Evolutionary conservation across 2,797 vertebrate species (phyloP).

Genomic region (Eupleurogrammus muticus): DNA sequence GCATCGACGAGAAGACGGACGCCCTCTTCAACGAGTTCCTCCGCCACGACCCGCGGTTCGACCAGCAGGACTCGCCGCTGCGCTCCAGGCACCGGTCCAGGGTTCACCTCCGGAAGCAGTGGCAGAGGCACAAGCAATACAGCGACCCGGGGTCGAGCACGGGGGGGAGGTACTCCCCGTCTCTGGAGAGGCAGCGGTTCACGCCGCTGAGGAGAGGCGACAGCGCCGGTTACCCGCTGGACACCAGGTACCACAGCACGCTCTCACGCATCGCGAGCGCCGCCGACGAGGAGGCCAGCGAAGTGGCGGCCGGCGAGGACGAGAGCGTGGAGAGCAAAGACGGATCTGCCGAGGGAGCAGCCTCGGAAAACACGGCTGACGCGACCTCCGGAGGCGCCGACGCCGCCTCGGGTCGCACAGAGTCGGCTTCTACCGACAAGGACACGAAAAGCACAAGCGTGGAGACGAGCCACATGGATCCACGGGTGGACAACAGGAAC

Average conservation of each 20-base stretch:
- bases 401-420: slow-evolving; percentile 15
- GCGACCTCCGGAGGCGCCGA: slow-evolving; percentile 28
- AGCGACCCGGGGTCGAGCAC: slow-evolving; percentile 91
- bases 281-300: slow-evolving; percentile 87
- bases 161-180: slow-evolving; percentile 74
- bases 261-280: slow-evolving; percentile 89
- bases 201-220: slow-evolving; percentile 80
- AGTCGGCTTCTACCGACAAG: slow-evolving; percentile 15
- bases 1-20: slow-evolving; percentile 97
- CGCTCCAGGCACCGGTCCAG: slow-evolving; percentile 90
- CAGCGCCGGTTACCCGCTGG: slow-evolving; percentile 84
- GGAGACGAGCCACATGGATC: slow-evolving; percentile 62
- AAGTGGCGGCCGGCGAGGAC: slow-evolving; percentile 72
- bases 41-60: slow-evolving; percentile 94
- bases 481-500: slow-evolving; percentile 75
- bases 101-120: slow-evolving; percentile 93
- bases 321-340: slow-evolving; percentile 49
- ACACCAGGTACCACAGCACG: slow-evolving; percentile 89
- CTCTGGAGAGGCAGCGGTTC: slow-evolving; percentile 84
- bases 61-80: slow-evolving; percentile 87
- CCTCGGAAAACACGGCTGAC: slow-evolving; percentile 2
- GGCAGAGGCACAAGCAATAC: slow-evolving; percentile 96
- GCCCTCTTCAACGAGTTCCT: slow-evolving; percentile 96
- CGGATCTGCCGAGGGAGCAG: neutral
- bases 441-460: slow-evolving; percentile 60